Conservation (phyloP, 1,140 invertebrate species). For the Pentalonia nigronervosa region DNA sequence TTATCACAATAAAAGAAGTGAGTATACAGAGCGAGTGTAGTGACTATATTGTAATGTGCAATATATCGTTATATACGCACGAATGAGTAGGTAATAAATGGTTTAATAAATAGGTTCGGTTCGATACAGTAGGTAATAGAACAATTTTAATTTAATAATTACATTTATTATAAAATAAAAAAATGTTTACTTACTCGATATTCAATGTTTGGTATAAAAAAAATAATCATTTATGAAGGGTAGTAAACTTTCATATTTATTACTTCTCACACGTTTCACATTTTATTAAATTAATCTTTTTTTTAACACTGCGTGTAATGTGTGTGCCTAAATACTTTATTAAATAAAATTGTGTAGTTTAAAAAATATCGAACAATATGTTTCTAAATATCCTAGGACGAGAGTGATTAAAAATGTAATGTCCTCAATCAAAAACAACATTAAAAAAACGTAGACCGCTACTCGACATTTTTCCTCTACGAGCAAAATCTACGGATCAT, state of each 20-base stretch:
- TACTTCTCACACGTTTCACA: neutral
- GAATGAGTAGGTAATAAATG: too few species aligned
- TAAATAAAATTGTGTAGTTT: too few species aligned
- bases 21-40: neutral
- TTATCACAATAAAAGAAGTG: neutral
- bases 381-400: neutral
- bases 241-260: neutral
- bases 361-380: too few species aligned
- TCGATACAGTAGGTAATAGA: neutral
- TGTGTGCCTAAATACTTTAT: too few species aligned
- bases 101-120: too few species aligned
- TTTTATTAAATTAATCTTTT: neutral
- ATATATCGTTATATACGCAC: neutral
- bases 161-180: too few species aligned
- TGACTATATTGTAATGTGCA: neutral
- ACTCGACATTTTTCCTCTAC: too few species aligned
- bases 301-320: neutral
- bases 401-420: neutral
- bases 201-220: neutral
- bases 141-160: too few species aligned
- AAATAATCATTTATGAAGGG: neutral
- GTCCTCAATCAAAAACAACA: too few species aligned
- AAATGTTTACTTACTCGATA: too few species aligned
- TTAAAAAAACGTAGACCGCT: too few species aligned
- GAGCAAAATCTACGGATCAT: too few species aligned